These are phyloP conservation scores for Geococcyx californianus DNA, from an alignment of 2,113 vertebrate species.

Conservation along the genomic window DNA sequence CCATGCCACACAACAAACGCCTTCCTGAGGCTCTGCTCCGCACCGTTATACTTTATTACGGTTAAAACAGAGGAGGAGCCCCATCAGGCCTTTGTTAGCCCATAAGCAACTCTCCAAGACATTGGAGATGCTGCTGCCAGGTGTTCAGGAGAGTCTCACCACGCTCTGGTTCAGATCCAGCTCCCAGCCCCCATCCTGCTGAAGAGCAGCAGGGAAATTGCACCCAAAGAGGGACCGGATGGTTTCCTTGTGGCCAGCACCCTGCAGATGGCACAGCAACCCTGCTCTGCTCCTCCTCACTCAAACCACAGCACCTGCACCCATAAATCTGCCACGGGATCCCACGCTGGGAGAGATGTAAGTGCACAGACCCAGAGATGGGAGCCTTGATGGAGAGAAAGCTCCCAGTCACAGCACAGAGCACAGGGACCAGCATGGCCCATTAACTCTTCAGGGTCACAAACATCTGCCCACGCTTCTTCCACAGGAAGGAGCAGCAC, in stretches of 20 bases:
- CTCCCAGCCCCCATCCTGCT: not conserved
- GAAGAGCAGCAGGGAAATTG: not conserved
- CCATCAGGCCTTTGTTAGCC: not conserved
- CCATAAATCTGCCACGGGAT: rapidly evolving
- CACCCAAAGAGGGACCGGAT: rapidly evolving
- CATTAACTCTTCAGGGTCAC: not conserved
- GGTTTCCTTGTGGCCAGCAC: not conserved
- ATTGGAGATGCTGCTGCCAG: not conserved
- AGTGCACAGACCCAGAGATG: not conserved
- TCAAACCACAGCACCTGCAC: not conserved
- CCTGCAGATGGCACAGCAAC: not conserved
- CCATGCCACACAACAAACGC: not conserved
- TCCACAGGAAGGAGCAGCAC: not conserved
- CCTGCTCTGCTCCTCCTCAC: not conserved
- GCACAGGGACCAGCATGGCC: not conserved
- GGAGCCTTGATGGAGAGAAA: not conserved
- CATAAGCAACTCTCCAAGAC: not conserved
- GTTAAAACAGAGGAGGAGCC: not conserved
- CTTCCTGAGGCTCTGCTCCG: not conserved
- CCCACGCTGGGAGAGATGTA: not conserved
- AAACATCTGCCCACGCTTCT: not conserved
- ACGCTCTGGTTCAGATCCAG: not conserved
- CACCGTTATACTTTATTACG: not conserved
- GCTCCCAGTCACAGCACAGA: not conserved
- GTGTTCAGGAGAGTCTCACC: not conserved